Conservation (phyloP, 2,113 vertebrate genomes). For the Dromiciops gliroides region DNA sequence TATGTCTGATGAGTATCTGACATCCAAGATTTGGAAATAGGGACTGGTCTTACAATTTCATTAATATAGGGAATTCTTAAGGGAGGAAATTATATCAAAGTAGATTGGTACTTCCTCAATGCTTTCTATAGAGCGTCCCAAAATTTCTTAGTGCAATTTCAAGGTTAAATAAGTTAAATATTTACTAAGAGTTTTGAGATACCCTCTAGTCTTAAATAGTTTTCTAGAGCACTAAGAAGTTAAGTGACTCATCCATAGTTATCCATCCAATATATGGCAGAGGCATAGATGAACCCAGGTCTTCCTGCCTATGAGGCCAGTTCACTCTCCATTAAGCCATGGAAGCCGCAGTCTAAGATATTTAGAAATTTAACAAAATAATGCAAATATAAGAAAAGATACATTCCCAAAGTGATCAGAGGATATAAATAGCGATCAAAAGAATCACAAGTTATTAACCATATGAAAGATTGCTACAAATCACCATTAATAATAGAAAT, state of each 20-base stretch:
- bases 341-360: neutral
- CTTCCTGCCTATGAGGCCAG: neutral
- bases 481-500: neutral
- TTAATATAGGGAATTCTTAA: neutral
- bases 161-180: neutral
- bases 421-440: neutral
- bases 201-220: neutral
- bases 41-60: neutral
- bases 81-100: neutral
- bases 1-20: neutral
- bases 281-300: neutral
- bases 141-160: neutral
- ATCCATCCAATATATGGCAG: neutral
- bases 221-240: neutral
- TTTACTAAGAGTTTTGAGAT: neutral
- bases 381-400: neutral
- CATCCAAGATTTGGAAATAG: neutral
- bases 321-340: neutral
- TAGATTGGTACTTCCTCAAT: neutral
- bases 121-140: neutral
- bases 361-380: neutral
- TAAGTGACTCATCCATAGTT: neutral
- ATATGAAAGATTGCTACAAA: neutral
- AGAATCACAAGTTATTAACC: neutral
- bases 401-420: neutral